Evolutionary conservation across 2,113 vertebrate genomes (phyloP), one percentile per base, ranked within the genome.

Genomic region (Desmodus rotundus): DNA sequence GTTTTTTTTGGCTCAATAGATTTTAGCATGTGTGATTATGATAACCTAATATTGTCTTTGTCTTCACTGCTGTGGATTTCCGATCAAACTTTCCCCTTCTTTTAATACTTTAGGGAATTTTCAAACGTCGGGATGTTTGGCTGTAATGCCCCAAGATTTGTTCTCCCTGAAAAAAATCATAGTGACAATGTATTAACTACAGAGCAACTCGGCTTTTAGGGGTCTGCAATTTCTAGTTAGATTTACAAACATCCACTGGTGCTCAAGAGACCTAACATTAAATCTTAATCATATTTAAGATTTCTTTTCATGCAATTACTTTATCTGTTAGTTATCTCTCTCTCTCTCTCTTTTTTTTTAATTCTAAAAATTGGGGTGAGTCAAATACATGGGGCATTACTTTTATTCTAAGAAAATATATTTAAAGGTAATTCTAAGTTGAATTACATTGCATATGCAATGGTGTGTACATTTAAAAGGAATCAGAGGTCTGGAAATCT

Each of bases 111-210:
- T 99, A 99, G 99, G 99, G 99, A 99, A 99, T 99, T 99, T 99
- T 99, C 99, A 99, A 99, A 99, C 99, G 99, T 99, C 99, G 99
- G 99, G 99, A 99, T 99, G 99, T 99, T 99, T 99, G 99, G 99
- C 99, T 99, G 99, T 99, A 99, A 99, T 99, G 99, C 99, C 99
- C 99, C 99, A 99, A 99, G 99, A 99, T 99, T 99, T 99, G 99
- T 99, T 99, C 99, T 99, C 99, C 99, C 99, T 99, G 99, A 99
- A 99, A 99, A 99, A 99, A 99, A 99, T 99, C 99, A 99, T 99
- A 99, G 99, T 99, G 99, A 99, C 99, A 99, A 99, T 99, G 99
- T 99, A 99, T 99, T 99, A 99, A 99, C 99, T 99, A 99, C 99
- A 99, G 99, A 99, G 99, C 99, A 99, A 99, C 99, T 99, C 99